Conservation (phyloP, 2,888 invertebrate genomes). For the Patella pellucida region DNA sequence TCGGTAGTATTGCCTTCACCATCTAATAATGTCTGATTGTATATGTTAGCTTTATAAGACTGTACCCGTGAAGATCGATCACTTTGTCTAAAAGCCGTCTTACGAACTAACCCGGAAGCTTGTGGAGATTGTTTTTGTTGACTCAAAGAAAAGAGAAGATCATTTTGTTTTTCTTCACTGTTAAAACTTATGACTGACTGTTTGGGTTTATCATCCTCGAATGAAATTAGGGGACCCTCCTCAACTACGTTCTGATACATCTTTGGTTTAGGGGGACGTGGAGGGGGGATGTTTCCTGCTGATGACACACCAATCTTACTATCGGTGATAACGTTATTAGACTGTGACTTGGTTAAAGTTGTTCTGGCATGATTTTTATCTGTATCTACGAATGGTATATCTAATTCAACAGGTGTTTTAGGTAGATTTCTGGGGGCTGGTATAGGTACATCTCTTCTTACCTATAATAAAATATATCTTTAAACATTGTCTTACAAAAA, state of each 20-base stretch:
- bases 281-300: no score
- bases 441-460: no score
- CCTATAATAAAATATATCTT: no score
- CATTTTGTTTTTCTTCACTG: constrained; percentile 3
- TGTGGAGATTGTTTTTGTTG: neutral
- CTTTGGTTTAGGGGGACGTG: no score
- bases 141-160: neutral
- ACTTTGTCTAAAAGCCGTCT: neutral
- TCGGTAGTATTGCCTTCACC: constrained; percentile 27
- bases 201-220: neutral
- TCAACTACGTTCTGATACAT: neutral
- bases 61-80: neutral
- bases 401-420: no score
- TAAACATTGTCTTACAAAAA: no score
- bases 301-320: no score
- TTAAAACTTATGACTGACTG: neutral
- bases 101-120: neutral
- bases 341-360: no score
- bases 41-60: neutral
- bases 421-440: no score
- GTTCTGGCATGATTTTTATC: no score
- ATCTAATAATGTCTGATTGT: neutral
- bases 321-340: no score
- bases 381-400: no score
- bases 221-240: neutral